Base-by-base conservation (phyloP, 2,113 vertebrate species). In the Brachypodius melanocephalos region DNA sequence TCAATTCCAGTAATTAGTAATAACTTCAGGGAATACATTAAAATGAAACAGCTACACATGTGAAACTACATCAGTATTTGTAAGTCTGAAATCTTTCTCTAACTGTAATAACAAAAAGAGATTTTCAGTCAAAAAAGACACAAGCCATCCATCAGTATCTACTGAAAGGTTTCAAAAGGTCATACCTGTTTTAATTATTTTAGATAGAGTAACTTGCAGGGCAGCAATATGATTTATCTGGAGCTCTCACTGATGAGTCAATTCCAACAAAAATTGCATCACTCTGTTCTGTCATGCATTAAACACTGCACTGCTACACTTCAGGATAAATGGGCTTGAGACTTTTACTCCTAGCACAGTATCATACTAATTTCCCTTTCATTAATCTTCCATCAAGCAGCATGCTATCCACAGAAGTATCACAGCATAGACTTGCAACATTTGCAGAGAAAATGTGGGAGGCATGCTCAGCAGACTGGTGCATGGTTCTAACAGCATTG, bases 181-280 rank as follows among this genome's bases (percentile, higher is more conserved):
- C 43, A 19, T 28, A 84, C 19, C 21, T 46, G 12, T 40, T 90
- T 72, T 45, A 76, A 61, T 73, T 79, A 76, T 66, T 88, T 88
- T 40, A 71, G 46, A 46, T 24, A 46, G 1, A 92, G 19, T 38
- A 82, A 83, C 32, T 54, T 51, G 42, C 63, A 80, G 38, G 21
- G 59, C 6, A 86, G 46, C 67, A 84, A 18, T n/a, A 43, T 22
- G 12, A 82, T 71, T 77, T 78, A 79, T 76, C 59, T 40, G 5
- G 48, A 81, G 48, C 17, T 93, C 72, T 88, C 75, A 73, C 8
- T 51, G 34, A 77, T 95, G 95, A 95, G 68, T 77, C 72, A 95
- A 94, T 73, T 85, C 28, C 82, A 85, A 79, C 15, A 76, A 77
- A 95, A 88, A 90, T 90, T 95, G 91, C 96, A 95, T 96, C 93